phyloP scores from a whole-genome alignment of 2,888 invertebrate species.

The Papilio elwesi region DNA sequence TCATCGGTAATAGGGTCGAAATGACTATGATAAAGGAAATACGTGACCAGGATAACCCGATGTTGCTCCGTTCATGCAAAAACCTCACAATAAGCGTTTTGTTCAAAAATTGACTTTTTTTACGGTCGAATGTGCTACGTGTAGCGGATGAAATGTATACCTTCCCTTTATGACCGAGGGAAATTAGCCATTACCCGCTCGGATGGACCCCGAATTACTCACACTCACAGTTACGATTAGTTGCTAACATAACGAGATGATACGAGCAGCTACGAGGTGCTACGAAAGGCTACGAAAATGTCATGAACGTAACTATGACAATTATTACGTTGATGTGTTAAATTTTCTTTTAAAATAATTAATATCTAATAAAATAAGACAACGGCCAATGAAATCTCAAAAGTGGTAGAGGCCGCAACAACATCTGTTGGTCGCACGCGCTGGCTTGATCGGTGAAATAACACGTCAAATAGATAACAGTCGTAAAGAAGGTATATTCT shows the following conservation, averaged over 20 bases:
- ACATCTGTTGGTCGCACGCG: no score
- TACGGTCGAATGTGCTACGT: slow-evolving; percentile 36
- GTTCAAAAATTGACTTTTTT: slow-evolving; percentile 37
- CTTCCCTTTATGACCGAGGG: slow-evolving; percentile 37
- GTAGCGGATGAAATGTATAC: slow-evolving; percentile 38
- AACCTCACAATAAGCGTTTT: slow-evolving; percentile 38
- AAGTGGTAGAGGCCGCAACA: no score
- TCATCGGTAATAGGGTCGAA: slow-evolving; percentile 24
- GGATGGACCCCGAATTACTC: slow-evolving; percentile 38
- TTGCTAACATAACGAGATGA: slow-evolving; percentile 29
- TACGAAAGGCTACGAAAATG: slow-evolving; percentile 7
- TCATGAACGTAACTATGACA: neutral
- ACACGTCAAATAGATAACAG: no score
- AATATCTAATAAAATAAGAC: no score
- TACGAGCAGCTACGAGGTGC: slow-evolving; percentile 9
- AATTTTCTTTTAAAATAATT: no score
- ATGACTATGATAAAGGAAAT: slow-evolving; percentile 35
- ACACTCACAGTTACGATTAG: slow-evolving; percentile 35
- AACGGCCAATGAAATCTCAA: no score
- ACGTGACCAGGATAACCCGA: slow-evolving; percentile 34
- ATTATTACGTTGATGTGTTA: no score
- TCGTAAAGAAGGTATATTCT: no score
- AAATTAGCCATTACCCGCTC: slow-evolving; percentile 39
- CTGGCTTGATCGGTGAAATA: no score
- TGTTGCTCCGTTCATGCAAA: slow-evolving; percentile 32